Evolutionary conservation across 1,140 invertebrate species (phyloP).

Genomic region (Halotydeus destructor): DNA sequence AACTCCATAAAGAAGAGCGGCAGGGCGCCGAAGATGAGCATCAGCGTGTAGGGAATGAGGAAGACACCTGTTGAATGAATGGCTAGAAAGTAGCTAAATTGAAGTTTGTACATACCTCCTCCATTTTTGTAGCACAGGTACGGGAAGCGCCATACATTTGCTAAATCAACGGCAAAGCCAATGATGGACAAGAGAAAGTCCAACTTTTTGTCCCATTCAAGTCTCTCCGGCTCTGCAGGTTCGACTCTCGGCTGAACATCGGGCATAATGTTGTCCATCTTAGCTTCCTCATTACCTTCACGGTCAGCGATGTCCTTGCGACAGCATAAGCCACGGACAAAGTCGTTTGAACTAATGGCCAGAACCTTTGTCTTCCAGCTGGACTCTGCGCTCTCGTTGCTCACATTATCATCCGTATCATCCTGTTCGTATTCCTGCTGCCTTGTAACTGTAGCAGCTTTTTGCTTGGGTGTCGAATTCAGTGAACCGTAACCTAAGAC

Average conservation of each 20-base stretch:
- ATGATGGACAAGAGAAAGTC: conserved; percentile 69
- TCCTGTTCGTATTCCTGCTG: not conserved
- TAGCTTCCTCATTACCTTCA: no score
- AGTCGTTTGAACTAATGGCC: not conserved
- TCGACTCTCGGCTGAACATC: not conserved
- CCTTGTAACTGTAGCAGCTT: not conserved
- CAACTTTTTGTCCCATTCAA: conserved; percentile 51
- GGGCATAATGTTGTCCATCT: not conserved
- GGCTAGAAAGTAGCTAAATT: not conserved
- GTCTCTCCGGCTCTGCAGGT: conserved; percentile 18
- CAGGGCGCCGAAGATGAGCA: conserved; percentile 32
- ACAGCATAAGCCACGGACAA: not conserved
- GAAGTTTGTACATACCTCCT: conserved; percentile 30
- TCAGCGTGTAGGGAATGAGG: conserved; percentile 34
- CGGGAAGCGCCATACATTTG: conserved; percentile 58
- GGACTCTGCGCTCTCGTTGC: not conserved
- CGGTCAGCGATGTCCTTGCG: not conserved
- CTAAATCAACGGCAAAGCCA: conserved; percentile 64
- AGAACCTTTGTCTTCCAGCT: not conserved
- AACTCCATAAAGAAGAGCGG: conserved; percentile 39
- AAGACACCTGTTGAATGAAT: conserved; percentile 37
- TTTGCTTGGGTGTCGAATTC: conserved; percentile 10
- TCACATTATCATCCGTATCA: conserved; percentile 1
- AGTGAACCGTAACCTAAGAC: conserved; percentile 13
- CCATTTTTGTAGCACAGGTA: conserved; percentile 61